Evolutionary conservation across 2,888 invertebrate genomes (phyloP), one percentile per base, ranked within the genome.

Genomic region (Hydrotaea diabolus): DNA sequence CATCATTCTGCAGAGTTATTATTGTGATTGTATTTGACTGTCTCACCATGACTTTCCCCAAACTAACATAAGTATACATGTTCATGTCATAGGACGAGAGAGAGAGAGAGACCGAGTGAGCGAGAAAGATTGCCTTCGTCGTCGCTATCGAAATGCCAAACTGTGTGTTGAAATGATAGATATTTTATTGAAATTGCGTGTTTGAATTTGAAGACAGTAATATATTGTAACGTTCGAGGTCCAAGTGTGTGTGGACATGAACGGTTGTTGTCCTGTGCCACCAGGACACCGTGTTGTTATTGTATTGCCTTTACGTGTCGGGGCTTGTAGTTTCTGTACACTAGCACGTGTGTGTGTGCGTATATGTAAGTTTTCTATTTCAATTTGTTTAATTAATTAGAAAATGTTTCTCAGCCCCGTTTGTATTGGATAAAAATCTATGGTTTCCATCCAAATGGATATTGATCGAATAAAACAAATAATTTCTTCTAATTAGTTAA

Each of bases 311-410:
- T 11, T 26, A 39, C 46, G 19, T 62, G 49, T n/a, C n/a, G 0
- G 31, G 3, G 46, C 39, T 39, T 49, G 23, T n/a, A 21, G 19
- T 21, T 49, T 26, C n/a, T 31, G 1, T 53, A 19, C 19, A 23
- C 36, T 39, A 21, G 19, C 69, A 69, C 15, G 15, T 15, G 49
- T 36, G n/a, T n/a, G 46, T 9, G 49, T 59, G 64, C 55, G 43
- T 53, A n/a, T 3, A 13, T 39, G 39, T 69, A 69, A 77, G 71
- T 69, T 72, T 74, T 79, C 62, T 39, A 62, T 59, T 82, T 79
- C 82, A 82, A 82, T 79, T 82, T 82, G 77, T 85, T 85, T 82
- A 82, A 82, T 85, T 85, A 85, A 85, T 85, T 85, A 82, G 85
- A 77, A 85, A 79, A 79, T 77, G 62, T 77, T 77, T 76, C 49